Evolutionary conservation across 2,113 vertebrate genomes (phyloP).

Genomic region (Phaetusa simplex): DNA sequence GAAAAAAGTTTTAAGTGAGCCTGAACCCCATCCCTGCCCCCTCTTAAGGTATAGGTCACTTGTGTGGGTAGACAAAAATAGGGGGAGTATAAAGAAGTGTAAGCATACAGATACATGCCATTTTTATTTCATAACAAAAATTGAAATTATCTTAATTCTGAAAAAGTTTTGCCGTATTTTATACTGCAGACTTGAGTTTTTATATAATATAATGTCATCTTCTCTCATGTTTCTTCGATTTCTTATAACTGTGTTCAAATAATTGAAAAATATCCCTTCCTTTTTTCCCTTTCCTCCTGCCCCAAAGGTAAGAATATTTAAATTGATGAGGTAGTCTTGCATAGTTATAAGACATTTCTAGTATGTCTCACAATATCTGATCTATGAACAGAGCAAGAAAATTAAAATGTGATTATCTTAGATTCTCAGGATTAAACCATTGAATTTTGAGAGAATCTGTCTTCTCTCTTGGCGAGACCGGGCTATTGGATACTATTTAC

Average conservation of each 20-base stretch:
- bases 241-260: not conserved
- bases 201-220: not conserved
- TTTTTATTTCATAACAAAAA: not conserved
- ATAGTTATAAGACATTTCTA: not conserved
- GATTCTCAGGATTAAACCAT: not conserved
- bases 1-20: not conserved
- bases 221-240: not conserved
- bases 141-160: not conserved
- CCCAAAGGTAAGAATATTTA: not conserved
- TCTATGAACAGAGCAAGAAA: not conserved
- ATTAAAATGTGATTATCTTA: not conserved
- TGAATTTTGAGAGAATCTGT: not conserved
- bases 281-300: not conserved
- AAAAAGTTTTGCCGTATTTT: not conserved
- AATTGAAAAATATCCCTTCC: not conserved
- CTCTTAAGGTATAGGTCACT: not conserved
- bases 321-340: not conserved
- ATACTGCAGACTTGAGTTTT: not conserved
- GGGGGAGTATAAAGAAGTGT: fast-evolving
- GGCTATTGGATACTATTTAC: not conserved
- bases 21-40: fast-evolving
- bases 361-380: not conserved
- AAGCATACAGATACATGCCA: not conserved
- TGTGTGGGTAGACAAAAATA: not conserved
- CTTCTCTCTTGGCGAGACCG: not conserved